These are phyloP conservation scores for Drosophila takahashii DNA, from an alignment of 1,140 invertebrate genomes.

Conservation along the genomic window DNA sequence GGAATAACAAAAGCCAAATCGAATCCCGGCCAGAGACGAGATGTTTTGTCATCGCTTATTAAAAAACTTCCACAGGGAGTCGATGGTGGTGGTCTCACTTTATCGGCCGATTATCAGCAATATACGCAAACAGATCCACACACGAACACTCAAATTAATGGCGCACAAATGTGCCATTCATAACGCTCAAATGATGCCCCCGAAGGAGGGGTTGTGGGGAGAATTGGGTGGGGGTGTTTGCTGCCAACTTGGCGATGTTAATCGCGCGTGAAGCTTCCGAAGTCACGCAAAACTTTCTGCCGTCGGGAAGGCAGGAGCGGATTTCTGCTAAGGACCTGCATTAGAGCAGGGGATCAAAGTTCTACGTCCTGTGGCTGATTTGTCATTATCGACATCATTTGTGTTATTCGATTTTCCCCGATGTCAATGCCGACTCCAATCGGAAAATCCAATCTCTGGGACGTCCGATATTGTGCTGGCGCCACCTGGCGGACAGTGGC, in stretches of 20 bases:
- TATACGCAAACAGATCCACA: slow-evolving; percentile 29
- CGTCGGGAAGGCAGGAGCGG: not conserved
- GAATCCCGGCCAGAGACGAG: slow-evolving; percentile 21
- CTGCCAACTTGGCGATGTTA: slow-evolving; percentile 51
- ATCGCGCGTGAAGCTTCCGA: slow-evolving; percentile 59
- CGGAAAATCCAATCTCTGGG: slow-evolving; percentile 6
- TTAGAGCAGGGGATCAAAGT: not conserved
- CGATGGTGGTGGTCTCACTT: slow-evolving; percentile 41
- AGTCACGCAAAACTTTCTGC: slow-evolving; percentile 36
- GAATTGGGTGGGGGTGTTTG: not conserved
- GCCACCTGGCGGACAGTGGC: slow-evolving; percentile 9
- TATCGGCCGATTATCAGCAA: slow-evolving; percentile 69
- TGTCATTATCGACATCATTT: slow-evolving; percentile 59
- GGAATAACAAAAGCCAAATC: slow-evolving; percentile 53
- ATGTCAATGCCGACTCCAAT: slow-evolving; percentile 14
- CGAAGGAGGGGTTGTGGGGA: not conserved
- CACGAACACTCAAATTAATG: slow-evolving; percentile 57
- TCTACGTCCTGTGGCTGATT: slow-evolving; percentile 20
- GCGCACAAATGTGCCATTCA: slow-evolving; percentile 72
- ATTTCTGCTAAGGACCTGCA: not conserved
- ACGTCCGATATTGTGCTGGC: not conserved
- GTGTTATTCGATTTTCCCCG: slow-evolving; percentile 21
- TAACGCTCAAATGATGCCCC: slow-evolving; percentile 50
- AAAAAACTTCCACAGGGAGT: slow-evolving; percentile 56
- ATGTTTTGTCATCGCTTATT: slow-evolving; percentile 49